Base-by-base conservation (phyloP, 2,113 vertebrate species). In the Eleginops maclovinus region DNA sequence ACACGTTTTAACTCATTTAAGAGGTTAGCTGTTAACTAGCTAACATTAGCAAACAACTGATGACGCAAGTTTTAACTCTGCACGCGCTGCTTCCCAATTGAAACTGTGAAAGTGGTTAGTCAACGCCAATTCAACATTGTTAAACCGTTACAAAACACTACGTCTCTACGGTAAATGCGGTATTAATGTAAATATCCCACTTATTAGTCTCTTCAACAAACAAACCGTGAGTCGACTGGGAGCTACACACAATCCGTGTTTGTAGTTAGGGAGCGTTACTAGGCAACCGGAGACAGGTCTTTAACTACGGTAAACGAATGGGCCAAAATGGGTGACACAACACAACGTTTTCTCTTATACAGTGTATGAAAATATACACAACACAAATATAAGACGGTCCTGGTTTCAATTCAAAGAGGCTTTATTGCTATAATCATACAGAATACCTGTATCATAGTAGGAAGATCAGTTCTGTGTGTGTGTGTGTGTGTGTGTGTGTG, bases 241-340 rank as follows among this genome's bases (percentile, higher is more conserved):
- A 14, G 4, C 58, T 26, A 3, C 0, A 41, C 16, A 56, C 4
- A n/a, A 36, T 44, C 17, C 1, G 22, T 69, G 66, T 76, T 44
- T 80, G 47, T 11, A 2, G 69, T 65, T 70, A 46, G 31, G 16
- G n/a, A 61, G 9, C 9, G 92, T 90, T 82, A 50, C 90, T 64
- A 71, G 36, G 91, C 90, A 90, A 92, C 89, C 24, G 3, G 5
- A 62, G 16, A 44, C 12, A 0, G 19, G 22, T 2, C 13, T 51
- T 41, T 1, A 24, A 63, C 77, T 86, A 92, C 87, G 83, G 91
- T 3, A 56, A 24, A 2, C 7, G 46, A 43, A 54, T 0, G n/a
- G 54, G 84, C 65, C 77, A 62, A 81, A 88, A 77, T 55, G 2
- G 41, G 2, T 24, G 4, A 44, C 12, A 9, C 9, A 14, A 36